Evolutionary conservation across 1,140 invertebrate species (phyloP).

Genomic region (Oryctes rhinoceros): DNA sequence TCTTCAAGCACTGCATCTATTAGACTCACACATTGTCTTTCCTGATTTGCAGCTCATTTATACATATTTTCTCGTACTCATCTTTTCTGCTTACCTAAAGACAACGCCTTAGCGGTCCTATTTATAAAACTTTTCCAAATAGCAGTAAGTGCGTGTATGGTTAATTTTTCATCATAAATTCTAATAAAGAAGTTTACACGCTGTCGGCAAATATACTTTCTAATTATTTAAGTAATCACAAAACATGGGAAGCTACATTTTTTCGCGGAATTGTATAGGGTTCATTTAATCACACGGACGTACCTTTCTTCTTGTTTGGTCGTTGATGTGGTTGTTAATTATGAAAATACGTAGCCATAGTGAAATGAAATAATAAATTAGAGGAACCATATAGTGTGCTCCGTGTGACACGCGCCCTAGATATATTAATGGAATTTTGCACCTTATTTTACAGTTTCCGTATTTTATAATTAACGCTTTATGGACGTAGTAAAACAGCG

Average conservation of each 20-base stretch:
- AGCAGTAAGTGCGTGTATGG: neutral
- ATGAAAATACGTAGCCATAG: neutral
- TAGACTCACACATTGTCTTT: too few species aligned
- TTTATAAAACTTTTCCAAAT: too few species aligned
- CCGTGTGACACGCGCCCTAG: neutral
- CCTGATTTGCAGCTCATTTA: too few species aligned
- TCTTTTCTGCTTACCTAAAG: too few species aligned
- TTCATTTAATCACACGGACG: too few species aligned
- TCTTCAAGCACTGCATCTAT: too few species aligned
- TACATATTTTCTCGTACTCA: too few species aligned
- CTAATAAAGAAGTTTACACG: neutral
- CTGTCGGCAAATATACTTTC: neutral
- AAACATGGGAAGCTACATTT: neutral
- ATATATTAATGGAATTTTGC: neutral
- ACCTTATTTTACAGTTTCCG: neutral
- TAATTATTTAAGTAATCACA: constrained; percentile 5
- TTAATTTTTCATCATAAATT: neutral
- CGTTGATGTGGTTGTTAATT: constrained; percentile 3
- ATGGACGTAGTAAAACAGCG: neutral
- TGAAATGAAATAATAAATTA: neutral
- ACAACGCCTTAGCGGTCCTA: too few species aligned
- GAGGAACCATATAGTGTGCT: neutral
- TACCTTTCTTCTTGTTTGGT: neutral
- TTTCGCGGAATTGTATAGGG: too few species aligned
- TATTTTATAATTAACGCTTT: constrained; percentile 8